phyloP scores from a whole-genome alignment of 2,797 vertebrate species.

The Phoeniculus purpureus region DNA sequence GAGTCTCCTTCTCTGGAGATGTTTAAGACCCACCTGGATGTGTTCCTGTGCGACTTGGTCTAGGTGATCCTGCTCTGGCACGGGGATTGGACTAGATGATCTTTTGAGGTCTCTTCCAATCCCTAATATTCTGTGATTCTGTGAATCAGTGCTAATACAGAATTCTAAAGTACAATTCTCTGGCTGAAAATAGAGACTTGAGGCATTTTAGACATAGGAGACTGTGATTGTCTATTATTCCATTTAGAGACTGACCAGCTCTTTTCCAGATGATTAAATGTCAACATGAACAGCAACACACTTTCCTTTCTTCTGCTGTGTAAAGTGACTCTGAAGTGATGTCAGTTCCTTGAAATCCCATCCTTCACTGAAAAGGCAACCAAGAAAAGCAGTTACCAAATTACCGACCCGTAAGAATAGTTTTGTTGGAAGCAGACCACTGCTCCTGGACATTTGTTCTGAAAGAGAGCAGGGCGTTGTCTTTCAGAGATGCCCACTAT shows the following conservation, averaged over 20 bases:
- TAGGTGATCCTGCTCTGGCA: too few species aligned
- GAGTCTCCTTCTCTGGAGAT: too few species aligned
- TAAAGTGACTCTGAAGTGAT: not conserved
- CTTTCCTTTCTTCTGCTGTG: not conserved
- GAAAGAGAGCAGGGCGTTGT: not conserved
- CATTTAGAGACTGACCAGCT: not conserved
- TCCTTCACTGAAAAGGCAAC: constrained; percentile 44
- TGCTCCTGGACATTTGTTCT: not conserved
- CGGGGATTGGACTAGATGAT: too few species aligned
- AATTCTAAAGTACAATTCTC: not conserved
- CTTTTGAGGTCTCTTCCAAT: too few species aligned
- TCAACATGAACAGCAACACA: not conserved
- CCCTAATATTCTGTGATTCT: too few species aligned
- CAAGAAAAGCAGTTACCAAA: not conserved
- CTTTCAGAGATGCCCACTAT: not conserved
- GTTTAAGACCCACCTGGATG: too few species aligned
- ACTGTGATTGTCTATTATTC: not conserved
- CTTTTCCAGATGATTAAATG: not conserved
- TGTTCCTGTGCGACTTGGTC: too few species aligned
- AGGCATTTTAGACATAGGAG: too few species aligned
- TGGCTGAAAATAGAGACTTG: not conserved
- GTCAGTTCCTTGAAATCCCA: constrained; percentile 18
- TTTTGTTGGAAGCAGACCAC: not conserved
- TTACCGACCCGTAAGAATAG: not conserved
- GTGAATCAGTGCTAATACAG: not conserved